Conservation (phyloP, 2,888 invertebrate genomes). For the Digitonthophagus gazella region DNA sequence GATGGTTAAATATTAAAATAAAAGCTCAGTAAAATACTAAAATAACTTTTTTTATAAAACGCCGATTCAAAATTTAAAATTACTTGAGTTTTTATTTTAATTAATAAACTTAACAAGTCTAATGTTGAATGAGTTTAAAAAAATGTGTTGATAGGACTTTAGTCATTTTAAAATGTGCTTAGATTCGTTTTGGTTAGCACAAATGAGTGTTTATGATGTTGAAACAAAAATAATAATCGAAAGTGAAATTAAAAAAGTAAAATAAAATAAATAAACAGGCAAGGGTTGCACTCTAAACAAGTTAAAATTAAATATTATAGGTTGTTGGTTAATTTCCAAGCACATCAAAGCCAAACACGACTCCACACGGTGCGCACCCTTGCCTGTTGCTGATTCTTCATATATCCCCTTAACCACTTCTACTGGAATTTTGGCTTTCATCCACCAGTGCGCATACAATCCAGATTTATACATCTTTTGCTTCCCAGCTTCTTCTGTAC, state of each 20-base stretch:
- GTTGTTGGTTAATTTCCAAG: conserved; percentile 26
- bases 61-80: too few species aligned
- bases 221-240: conserved; percentile 19
- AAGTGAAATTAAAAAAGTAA: conserved; percentile 10
- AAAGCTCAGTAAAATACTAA: too few species aligned
- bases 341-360: conserved; percentile 26
- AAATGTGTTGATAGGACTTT: too few species aligned
- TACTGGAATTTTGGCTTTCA: conserved; percentile 79
- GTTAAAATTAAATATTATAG: conserved; percentile 9
- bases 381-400: conserved; percentile 51
- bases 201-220: too few species aligned
- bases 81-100: too few species aligned
- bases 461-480: conserved; percentile 74
- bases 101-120: too few species aligned
- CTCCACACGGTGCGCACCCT: conserved; percentile 40
- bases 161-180: too few species aligned
- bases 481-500: conserved; percentile 46
- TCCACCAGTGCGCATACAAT: conserved; percentile 91
- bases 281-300: conserved; percentile 31
- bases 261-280: conserved; percentile 28
- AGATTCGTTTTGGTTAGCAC: too few species aligned
- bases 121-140: too few species aligned
- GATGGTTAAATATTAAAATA: too few species aligned
- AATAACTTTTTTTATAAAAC: too few species aligned
- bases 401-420: conserved; percentile 55